phyloP scores from a whole-genome alignment of 1,140 invertebrate genomes.

The Tetramorium alpestre region DNA sequence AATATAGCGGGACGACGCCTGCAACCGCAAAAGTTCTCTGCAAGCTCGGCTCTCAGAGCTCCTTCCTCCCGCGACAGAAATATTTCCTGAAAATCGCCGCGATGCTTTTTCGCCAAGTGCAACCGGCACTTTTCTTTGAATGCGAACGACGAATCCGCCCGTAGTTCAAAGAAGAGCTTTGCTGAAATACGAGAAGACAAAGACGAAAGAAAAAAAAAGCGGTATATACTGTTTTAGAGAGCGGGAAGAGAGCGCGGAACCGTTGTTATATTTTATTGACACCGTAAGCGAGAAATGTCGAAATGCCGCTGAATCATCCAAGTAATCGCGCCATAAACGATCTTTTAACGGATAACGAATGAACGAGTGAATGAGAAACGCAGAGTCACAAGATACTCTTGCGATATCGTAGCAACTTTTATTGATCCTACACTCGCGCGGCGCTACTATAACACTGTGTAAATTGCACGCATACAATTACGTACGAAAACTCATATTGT shows the following conservation, averaged over 20 bases:
- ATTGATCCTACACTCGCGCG: neutral
- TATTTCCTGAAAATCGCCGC: slow-evolving; percentile 57
- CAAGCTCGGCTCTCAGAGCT: slow-evolving; percentile 10
- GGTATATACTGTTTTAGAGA: neutral
- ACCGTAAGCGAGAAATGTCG: neutral
- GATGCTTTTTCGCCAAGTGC: slow-evolving; percentile 24
- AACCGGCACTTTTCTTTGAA: slow-evolving; percentile 40
- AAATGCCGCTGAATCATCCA: neutral
- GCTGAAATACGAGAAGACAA: neutral
- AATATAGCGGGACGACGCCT: slow-evolving; percentile 26
- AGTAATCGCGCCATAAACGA: slow-evolving; percentile 19
- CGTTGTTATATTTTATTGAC: slow-evolving; percentile 25
- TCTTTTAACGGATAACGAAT: neutral
- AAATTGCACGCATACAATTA: neutral
- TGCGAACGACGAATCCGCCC: slow-evolving; percentile 1
- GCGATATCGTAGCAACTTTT: neutral
- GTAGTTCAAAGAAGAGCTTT: slow-evolving; percentile 30
- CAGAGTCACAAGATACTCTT: neutral
- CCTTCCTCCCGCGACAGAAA: slow-evolving; percentile 11
- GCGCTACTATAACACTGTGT: neutral
- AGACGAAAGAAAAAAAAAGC: neutral
- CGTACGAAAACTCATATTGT: neutral
- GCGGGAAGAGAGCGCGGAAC: neutral
- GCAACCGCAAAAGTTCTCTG: slow-evolving; percentile 17
- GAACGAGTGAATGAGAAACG: slow-evolving; percentile 5